phyloP scores from a whole-genome alignment of 2,797 vertebrate genomes.

The Ctenochaetus hawaiiensis region DNA sequence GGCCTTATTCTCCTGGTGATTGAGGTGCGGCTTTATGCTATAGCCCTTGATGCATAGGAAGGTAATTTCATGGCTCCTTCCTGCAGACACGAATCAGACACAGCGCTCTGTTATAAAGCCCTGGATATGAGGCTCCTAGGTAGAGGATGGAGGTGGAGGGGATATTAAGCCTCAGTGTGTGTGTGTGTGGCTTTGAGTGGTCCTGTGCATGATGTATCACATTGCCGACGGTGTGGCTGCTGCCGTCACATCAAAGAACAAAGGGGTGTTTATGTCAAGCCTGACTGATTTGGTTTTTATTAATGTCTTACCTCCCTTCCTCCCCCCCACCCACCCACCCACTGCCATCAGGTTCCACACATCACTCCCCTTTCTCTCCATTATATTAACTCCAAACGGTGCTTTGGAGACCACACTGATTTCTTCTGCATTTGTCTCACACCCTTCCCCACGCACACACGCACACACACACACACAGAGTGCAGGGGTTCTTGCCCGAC shows the following conservation, averaged over 20 bases:
- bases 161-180: constrained; percentile 68
- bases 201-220: constrained; percentile 64
- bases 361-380: constrained; percentile 47
- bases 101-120: constrained; percentile 79
- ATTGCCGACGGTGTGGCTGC: constrained; percentile 69
- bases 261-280: constrained; percentile 85
- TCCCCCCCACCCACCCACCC: background rate
- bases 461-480: constrained; percentile 20
- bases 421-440: constrained; percentile 64
- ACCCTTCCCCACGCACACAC: constrained; percentile 42
- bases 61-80: constrained; percentile 84
- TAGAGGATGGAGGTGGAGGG: constrained; percentile 64
- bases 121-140: constrained; percentile 70
- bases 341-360: constrained; percentile 44
- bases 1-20: constrained; percentile 75
- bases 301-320: constrained; percentile 75
- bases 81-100: constrained; percentile 80
- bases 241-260: constrained; percentile 83
- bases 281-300: constrained; percentile 84
- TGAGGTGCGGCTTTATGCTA: constrained; percentile 75
- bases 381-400: constrained; percentile 56
- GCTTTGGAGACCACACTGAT: constrained; percentile 60
- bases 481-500: constrained; percentile 17
- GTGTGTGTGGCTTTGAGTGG: background rate
- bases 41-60: constrained; percentile 72